Evolutionary conservation across 2,888 invertebrate genomes (phyloP), one percentile per base, ranked within the genome.

Genomic region (Melolontha melolontha): DNA sequence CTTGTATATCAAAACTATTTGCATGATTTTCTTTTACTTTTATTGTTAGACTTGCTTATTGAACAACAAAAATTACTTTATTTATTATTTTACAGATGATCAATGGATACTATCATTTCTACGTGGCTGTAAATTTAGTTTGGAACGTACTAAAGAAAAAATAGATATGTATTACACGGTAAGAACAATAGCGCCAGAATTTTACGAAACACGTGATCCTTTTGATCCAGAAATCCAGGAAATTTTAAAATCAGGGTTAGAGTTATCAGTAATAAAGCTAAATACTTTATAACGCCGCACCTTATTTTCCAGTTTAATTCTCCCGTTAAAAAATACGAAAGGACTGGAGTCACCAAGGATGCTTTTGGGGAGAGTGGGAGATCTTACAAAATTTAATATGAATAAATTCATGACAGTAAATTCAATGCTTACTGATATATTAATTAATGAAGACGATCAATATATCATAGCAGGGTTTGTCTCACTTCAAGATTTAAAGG

Each of bases 101-200:
- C 89, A 90, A 79, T 89, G 88, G 84, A 75, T 91, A 51, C 75
- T 88, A 4, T 81, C 86, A 1, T 91, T 90, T 78, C 81, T 91
- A 12, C 84, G 91, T 4, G 89, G 90, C 39, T 88, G 88, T 76
- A 90, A 90, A 78, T 89, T 85, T 77, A 89, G 89, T 72, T 78
- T 90, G 75, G 89, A 90, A 76, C 81, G 85, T 47, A 83, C 88
- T 1, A 90, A 90, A 75, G 85, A 87, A 73, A 90, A 89, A 77
- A 69, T 90, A 7, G 90, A 90, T 74, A 80, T 85, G 62, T 89
- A 84, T 75, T 88, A 88, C 75, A 85, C 89, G 0, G 67, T 88
- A 64, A 82, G 85, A 27, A 79, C 84, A 1, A 79, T 84, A 27
- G 82, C 86, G 5, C 88, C 89, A 0, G 88, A 89, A 71, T 76